Conservation (phyloP, 2,888 invertebrate genomes). For the Hirtodrosophila trivittata region DNA sequence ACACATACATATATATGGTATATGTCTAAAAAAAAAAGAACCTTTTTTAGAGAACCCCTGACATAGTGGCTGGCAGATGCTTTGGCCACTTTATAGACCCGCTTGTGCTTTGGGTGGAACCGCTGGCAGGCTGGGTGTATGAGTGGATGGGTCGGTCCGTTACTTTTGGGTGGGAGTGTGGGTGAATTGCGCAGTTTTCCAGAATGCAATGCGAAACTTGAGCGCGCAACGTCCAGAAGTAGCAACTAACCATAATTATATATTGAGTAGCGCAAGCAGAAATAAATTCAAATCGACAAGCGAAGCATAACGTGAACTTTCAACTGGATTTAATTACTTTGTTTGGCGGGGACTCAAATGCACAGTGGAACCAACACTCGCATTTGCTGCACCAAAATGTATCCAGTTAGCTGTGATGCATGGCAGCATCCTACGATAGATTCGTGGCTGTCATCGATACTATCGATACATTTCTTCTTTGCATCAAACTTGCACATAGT, state of each 20-base stretch:
- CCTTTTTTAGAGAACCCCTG: constrained; percentile 46
- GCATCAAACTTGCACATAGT: too few species aligned
- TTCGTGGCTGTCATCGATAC: too few species aligned
- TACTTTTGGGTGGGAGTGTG: constrained; percentile 7
- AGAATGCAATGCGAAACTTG: constrained; percentile 51
- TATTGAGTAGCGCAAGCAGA: constrained; percentile 62
- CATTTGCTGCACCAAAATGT: not conserved
- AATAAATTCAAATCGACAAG: constrained; percentile 60
- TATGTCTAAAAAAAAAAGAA: constrained; percentile 26
- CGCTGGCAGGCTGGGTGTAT: constrained; percentile 2
- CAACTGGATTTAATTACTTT: constrained; percentile 80
- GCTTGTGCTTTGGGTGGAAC: constrained; percentile 1
- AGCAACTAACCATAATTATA: constrained; percentile 71
- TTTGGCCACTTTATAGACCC: constrained; percentile 29
- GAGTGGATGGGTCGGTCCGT: constrained; percentile 11
- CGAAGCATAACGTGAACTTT: constrained; percentile 65
- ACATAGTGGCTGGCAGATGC: constrained; percentile 36
- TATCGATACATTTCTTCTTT: too few species aligned
- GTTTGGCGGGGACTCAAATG: constrained; percentile 26
- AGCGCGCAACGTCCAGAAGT: constrained; percentile 45
- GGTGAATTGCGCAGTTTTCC: constrained; percentile 7
- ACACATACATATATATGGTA: constrained; percentile 8
- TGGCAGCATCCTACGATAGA: too few species aligned
- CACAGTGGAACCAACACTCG: constrained; percentile 29
- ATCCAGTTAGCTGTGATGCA: too few species aligned